These are phyloP conservation scores for Menura novaehollandiae DNA, from an alignment of 2,113 vertebrate species.

Conservation along the genomic window DNA sequence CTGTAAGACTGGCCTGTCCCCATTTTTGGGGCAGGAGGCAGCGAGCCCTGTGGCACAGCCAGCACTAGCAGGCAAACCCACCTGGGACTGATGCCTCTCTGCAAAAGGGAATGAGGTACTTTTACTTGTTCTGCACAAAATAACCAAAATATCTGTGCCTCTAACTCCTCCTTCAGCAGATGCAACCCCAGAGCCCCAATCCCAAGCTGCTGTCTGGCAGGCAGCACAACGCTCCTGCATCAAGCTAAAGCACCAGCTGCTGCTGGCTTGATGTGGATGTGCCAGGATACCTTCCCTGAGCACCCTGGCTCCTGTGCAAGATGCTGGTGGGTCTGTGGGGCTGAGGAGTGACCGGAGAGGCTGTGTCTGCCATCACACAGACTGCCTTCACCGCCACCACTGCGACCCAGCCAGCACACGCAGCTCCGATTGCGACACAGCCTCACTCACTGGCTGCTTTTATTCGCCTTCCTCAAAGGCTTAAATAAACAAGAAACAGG, in stretches of 20 bases:
- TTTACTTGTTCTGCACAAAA: neutral
- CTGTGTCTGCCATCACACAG: neutral
- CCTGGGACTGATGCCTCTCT: rapidly evolving
- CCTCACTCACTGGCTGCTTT: neutral
- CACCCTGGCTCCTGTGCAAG: neutral
- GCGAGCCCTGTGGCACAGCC: neutral
- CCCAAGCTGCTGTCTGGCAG: rapidly evolving
- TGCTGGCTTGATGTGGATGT: neutral
- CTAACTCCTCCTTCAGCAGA: neutral
- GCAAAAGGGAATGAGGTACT: neutral
- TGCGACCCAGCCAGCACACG: neutral
- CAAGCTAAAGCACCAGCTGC: neutral
- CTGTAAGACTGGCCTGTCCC: neutral
- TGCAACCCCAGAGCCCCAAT: neutral
- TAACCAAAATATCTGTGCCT: neutral
- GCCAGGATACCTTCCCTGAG: neutral
- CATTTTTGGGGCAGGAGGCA: neutral
- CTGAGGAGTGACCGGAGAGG: rapidly evolving
- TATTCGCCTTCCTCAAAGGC: constrained; percentile 26
- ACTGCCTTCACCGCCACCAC: neutral
- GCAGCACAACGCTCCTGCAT: neutral
- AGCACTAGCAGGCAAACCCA: neutral
- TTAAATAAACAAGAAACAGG: constrained; percentile 62
- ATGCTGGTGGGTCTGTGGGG: rapidly evolving
- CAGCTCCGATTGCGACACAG: neutral